Conservation (phyloP, 2,888 invertebrate species). For the Drosophila infuscata region DNA sequence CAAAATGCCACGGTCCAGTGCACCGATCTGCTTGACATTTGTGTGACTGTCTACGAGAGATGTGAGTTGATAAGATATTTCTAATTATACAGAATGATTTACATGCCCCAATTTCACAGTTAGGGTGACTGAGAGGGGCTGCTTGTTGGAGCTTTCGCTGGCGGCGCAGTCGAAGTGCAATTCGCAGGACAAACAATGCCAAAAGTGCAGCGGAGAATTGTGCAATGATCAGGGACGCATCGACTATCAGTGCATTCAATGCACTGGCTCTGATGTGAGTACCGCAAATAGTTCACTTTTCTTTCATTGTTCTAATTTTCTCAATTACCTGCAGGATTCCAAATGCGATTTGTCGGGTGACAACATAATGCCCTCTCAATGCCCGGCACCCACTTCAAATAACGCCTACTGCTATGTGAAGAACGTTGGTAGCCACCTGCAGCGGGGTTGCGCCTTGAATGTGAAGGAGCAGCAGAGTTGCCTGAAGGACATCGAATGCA, state of each 20-base stretch:
- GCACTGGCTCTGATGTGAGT: conserved; percentile 73
- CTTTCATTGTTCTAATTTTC: neutral
- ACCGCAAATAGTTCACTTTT: neutral
- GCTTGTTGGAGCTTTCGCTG: conserved; percentile 66
- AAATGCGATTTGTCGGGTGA: conserved; percentile 59
- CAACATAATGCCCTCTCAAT: conserved; percentile 60
- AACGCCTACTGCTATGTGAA: conserved; percentile 83
- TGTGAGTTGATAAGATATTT: conserved; percentile 61
- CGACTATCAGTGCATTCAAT: conserved; percentile 79
- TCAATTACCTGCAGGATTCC: conserved; percentile 49
- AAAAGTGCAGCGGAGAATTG: conserved; percentile 72
- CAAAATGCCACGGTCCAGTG: conserved; percentile 68
- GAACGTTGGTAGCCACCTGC: conserved; percentile 25
- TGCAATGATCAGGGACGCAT: conserved; percentile 80
- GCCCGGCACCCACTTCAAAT: conserved; percentile 70
- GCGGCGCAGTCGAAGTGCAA: conserved; percentile 72
- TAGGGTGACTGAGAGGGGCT: conserved; percentile 77
- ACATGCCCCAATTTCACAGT: conserved; percentile 43
- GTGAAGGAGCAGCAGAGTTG: conserved; percentile 76
- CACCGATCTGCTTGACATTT: conserved; percentile 77
- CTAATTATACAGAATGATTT: neutral
- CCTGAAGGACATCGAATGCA: conserved; percentile 61
- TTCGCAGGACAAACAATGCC: conserved; percentile 61
- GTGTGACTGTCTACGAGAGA: conserved; percentile 80
- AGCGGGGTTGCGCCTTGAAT: conserved; percentile 78